Evolutionary conservation across 2,113 vertebrate species (phyloP).

Genomic region (Sylvia atricapilla): DNA sequence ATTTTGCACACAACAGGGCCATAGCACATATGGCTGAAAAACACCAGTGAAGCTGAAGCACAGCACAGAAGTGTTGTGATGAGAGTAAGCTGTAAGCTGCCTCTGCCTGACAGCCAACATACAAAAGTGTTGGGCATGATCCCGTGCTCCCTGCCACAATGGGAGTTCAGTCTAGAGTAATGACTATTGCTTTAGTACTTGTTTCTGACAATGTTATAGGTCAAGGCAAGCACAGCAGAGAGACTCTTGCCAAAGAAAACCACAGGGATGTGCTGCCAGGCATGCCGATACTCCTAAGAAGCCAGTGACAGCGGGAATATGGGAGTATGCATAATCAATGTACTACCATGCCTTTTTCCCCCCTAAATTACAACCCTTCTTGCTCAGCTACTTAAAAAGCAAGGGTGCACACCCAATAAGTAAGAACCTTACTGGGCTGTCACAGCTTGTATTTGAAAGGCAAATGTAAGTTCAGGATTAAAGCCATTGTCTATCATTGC

Average conservation of each 20-base stretch:
- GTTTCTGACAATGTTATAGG: not conserved
- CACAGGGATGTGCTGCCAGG: slow-evolving; percentile 15
- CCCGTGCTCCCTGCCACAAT: not conserved
- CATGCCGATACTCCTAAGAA: not conserved
- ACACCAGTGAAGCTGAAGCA: not conserved
- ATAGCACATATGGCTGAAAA: not conserved
- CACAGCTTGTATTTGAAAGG: not conserved
- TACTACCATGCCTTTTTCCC: not conserved
- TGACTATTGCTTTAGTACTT: not conserved
- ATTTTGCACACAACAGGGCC: not conserved
- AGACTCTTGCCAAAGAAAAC: slow-evolving; percentile 36
- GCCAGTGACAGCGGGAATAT: not conserved
- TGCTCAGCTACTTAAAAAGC: not conserved
- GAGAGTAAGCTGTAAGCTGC: not conserved
- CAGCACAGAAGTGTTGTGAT: not conserved
- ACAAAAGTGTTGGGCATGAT: not conserved
- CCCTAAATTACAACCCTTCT: not conserved
- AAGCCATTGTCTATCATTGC: not conserved
- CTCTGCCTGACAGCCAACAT: not conserved
- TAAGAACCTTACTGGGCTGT: not conserved
- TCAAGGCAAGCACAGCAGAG: not conserved
- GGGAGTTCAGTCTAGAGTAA: not conserved
- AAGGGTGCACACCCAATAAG: not conserved
- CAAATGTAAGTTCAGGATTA: not conserved
- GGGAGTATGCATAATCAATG: not conserved